Base-by-base conservation (phyloP, 2,113 vertebrate species). In the Engystomops pustulosus region DNA sequence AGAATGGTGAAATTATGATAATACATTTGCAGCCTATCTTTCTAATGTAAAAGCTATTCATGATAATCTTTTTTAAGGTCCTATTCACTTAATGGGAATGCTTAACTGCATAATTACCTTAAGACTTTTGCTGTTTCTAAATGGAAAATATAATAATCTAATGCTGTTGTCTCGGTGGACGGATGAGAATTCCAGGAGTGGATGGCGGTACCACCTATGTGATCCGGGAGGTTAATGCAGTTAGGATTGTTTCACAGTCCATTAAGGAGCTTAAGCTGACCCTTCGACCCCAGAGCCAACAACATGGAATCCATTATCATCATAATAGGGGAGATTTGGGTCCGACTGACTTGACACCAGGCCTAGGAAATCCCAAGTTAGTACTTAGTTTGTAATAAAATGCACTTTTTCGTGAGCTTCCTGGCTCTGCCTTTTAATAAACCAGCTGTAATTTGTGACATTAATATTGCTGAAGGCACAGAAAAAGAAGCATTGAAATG, bases 231-330 rank as follows among this genome's bases (percentile, higher is more conserved):
- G 96, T 98, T 99, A 99, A 99, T 99, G 96, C 96, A 98, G 96
- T 99, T 98, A 98, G 95, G 97, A 95, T 99, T 98, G 98, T 99
- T 99, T 99, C 97, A 99, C 98, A 99, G 97, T 99, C 98, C 98
- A 99, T 99, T 99, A 98, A 98, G 97, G 95, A 96, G 97, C 97
- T 98, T 98, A 97, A 95, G 96, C 95, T 98, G 96, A 99, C 97
- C 97, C 89, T 2, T 0, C 89, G 95, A 98, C 97, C 97, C 96
- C 91, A 91, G 93, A 95, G 95, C 94, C 96, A 96, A 97, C 96
- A 98, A 98, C 96, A 97, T 91, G 88, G 95, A 98, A 97, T 95
- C 95, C 95, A 98, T 98, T 98, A 99, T 96, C 96, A 98, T 98
- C 95, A 97, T 96, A 97, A 98, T 95, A 94, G 93, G 95, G 94